A percentile compares a stretch with the other conserved stretches of the same genome.
Evolutionary conservation across 2,888 invertebrate genomes (phyloP).

Genomic region (Thereva unica): DNA sequence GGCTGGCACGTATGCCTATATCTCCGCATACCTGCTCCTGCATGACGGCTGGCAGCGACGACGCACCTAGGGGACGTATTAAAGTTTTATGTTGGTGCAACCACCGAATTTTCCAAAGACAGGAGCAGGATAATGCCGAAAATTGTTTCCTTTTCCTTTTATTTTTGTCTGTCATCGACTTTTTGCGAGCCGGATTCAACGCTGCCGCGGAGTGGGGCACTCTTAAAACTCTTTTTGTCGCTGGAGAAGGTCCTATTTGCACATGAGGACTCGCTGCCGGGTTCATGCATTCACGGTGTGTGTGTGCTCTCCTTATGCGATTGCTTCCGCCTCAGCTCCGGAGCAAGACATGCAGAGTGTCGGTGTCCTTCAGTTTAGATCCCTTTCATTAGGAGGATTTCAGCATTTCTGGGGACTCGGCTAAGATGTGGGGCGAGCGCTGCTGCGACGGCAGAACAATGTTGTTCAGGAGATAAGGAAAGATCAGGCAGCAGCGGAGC

Average conservation of each 20-base stretch:
- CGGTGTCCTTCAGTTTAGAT: slow-evolving; percentile 14
- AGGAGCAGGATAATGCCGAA: slow-evolving; percentile 20
- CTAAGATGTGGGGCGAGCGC: slow-evolving; percentile 20
- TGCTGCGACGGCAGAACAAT: slow-evolving; percentile 22
- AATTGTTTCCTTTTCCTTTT: slow-evolving; percentile 19
- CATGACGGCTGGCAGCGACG: no score
- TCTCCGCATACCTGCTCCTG: no score
- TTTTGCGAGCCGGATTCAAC: slow-evolving; percentile 13
- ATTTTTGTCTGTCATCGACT: slow-evolving; percentile 28
- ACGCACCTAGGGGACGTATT: neutral
- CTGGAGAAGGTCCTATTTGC: neutral
- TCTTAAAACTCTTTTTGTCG: slow-evolving; percentile 11
- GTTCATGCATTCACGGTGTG: slow-evolving; percentile 3
- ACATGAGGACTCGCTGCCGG: slow-evolving; percentile 9
- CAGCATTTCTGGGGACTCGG: slow-evolving; percentile 11
- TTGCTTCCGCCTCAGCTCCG: slow-evolving; percentile 2
- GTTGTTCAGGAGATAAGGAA: slow-evolving; percentile 23
- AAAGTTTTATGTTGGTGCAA: slow-evolving; percentile 32
- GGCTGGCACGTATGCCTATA: no score
- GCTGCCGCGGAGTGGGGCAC: slow-evolving; percentile 20
- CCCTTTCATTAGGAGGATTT: slow-evolving; percentile 21
- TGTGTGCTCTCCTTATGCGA: slow-evolving; percentile 16
- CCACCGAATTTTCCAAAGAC: slow-evolving; percentile 21
- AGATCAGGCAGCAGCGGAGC: slow-evolving; percentile 17
- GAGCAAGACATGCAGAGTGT: neutral